These are phyloP conservation scores for Uropsilus gracilis DNA, from an alignment of 2,113 vertebrate genomes.

Conservation along the genomic window DNA sequence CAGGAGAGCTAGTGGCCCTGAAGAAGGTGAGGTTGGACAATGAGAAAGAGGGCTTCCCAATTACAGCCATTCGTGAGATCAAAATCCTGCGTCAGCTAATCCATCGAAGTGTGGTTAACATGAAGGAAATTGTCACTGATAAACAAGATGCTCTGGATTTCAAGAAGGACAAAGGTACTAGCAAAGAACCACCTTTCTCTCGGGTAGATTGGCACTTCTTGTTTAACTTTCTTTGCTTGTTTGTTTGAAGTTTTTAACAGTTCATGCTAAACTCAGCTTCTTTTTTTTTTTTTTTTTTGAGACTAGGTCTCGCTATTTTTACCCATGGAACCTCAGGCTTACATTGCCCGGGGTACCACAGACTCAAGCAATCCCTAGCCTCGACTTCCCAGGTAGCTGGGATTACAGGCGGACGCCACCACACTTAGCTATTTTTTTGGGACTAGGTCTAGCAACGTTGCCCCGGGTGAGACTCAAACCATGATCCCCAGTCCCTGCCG, in stretches of 20 bases:
- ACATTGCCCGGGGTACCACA: no score
- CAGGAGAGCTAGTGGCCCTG: constrained; percentile 96
- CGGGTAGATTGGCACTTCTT: neutral
- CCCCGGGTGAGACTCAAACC: no score
- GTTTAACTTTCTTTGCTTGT: neutral
- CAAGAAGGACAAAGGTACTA: constrained; percentile 98
- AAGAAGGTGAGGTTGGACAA: constrained; percentile 99
- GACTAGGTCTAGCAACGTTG: no score
- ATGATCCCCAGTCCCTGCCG: no score
- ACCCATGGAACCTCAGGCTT: no score
- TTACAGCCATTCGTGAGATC: constrained; percentile 98
- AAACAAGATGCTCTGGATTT: constrained; percentile 99
- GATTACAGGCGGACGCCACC: no score
- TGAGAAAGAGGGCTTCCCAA: constrained; percentile 98
- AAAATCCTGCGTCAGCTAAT: constrained; percentile 98
- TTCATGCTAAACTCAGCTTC: neutral
- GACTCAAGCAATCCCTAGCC: no score
- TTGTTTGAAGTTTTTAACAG: neutral
- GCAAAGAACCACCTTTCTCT: constrained; percentile 11
- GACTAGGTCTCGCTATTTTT: no score
- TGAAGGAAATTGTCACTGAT: constrained; percentile 99
- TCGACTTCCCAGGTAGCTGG: no score
- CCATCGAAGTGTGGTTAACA: constrained; percentile 98
- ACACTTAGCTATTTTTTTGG: no score
- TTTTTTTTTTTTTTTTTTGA: no score